Base-by-base conservation (phyloP, 2,113 vertebrate genomes). In the Abramis brama region DNA sequence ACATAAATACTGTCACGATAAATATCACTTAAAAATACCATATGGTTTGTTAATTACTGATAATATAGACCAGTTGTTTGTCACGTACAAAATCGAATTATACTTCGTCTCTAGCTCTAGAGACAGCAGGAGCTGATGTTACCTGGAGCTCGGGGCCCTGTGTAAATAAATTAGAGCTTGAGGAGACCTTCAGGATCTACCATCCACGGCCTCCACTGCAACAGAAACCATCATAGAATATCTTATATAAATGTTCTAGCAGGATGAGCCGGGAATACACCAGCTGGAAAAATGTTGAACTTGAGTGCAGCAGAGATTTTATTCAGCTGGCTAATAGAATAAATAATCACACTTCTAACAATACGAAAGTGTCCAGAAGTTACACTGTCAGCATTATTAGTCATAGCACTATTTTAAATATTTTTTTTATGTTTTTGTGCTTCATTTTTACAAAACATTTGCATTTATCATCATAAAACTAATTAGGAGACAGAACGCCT, bases 151-250 rank as follows among this genome's bases (percentile, higher is more conserved):
- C 43, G 62, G 82, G 83, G 80, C 55, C 79, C 80, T 93, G 90
- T 89, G 89, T 92, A 93, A 94, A 94, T 92, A 94, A 93, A 94
- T 93, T 91, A 93, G 83, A 73, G 66, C 45, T 39, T 73, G 68
- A 85, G 36, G 1, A 87, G 88, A 90, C 87, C 70, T 89, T 90
- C 78, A 87, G 90, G 91, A 86, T 89, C 87, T 78, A 93, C 89
- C 23, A 83, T 1, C 92, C 55, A 23, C 84, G 73, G 77, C 70
- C 59, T 66, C 50, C 23, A 60, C 47, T 47, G 68, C 45, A 89
- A 87, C 88, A 90, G 86, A 85, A 8, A 68, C 82, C 89, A 89
- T 92, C 81, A 90, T 89, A 87, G 90, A 92, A 86, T 87, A 90
- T 91, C 91, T 86, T 55, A 87, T 92, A 92, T 90, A 87, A 89